Base-by-base conservation (phyloP, 2,113 vertebrate species). In the Cinclus cinclus region DNA sequence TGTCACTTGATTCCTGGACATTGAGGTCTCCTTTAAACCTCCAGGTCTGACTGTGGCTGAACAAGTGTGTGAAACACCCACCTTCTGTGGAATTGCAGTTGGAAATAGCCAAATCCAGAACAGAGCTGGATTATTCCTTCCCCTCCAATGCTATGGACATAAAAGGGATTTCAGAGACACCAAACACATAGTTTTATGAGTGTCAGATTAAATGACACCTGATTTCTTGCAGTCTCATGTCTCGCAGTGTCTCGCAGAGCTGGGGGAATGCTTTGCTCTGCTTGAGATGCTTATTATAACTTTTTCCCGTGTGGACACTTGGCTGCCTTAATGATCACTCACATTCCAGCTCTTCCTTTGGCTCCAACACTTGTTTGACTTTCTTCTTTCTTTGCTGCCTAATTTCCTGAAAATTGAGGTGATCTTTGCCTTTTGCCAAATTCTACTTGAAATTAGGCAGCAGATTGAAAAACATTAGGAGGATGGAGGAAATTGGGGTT, bases 331-430 rank as follows among this genome's bases (percentile, higher is more conserved):
- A 93, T 81, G 76, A 94, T 22, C 64, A 30, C 42, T 95, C 50
- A 81, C 9, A 9, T 91, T 93, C 83, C 80, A 93, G 69, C 64
- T 93, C 89, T 92, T 95, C 84, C 64, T 70, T 87, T 94, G 92
- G 91, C 92, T 95, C 77, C 0, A 0, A 63, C 47, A 75, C 39
- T 94, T 96, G 76, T 93, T 96, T 93, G 64, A 93, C 64, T 92
- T 94, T 96, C 76, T 94, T 30, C 47, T 92, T 56, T 89, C 89
- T 83, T 89, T 92, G 71, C 86, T 89, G 80, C 80, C 83, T 87
- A 70, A 92, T 94, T 93, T 92, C 83, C 94, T 95, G 86, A 92
- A 92, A 95, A 78, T 81, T 47, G 59, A 95, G 90, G 86, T 97
- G 92, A 93, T 88, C 64, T 70, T 83, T 81, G 47, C n/a, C 52